Evolutionary conservation across 1,140 invertebrate genomes (phyloP), one percentile per base, ranked within the genome.

Genomic region (Marisa cornuarietis): DNA sequence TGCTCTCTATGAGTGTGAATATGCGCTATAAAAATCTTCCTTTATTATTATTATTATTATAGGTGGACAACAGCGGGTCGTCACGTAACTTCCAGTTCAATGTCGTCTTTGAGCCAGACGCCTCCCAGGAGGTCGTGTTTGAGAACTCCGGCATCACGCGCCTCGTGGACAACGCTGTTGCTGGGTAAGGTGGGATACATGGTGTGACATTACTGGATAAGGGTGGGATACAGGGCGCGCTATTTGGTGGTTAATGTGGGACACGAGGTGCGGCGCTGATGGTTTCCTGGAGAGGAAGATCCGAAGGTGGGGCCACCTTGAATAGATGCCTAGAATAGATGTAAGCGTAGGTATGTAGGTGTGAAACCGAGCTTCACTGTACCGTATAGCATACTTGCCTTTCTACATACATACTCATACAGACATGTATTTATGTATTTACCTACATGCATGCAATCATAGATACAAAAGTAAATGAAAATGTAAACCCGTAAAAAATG

Each of bases 61-160:
- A 82, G 14, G 80, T 90, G 89, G 78, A 87, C 78, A 85, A 87
- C 66, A 76, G 82, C 65, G 85, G 86, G 9, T 76, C 83, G 14
- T 76, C 73, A 22, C 85, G 85, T 26, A 79, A 83, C 63, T 90
- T 90, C 81, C 83, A 85, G 49, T 90, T 89, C 75, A 89, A 90
- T 82, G 88, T 87, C 11, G 86, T 89, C 14, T 91, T 91, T 85
- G 89, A 90, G 69, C 88, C 88, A 14, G 88, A 90, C 81, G 88
- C 90, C 7, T 79, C 78, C 9, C 90, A 91, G 78, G 83, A 88
- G 75, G 89, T 88, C 79, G 84, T 91, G 16, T 91, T 91, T 83
- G 86, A 90, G 22, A 85, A 90, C 75, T 90, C 85, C 16, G 90
- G 91, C n/a, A 87, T 91, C n/a, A 90, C 87, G 65, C 87, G 87